phyloP scores from a whole-genome alignment of 53 echinoderm and acorn worm genomes.

The Pentamera pediparva region DNA sequence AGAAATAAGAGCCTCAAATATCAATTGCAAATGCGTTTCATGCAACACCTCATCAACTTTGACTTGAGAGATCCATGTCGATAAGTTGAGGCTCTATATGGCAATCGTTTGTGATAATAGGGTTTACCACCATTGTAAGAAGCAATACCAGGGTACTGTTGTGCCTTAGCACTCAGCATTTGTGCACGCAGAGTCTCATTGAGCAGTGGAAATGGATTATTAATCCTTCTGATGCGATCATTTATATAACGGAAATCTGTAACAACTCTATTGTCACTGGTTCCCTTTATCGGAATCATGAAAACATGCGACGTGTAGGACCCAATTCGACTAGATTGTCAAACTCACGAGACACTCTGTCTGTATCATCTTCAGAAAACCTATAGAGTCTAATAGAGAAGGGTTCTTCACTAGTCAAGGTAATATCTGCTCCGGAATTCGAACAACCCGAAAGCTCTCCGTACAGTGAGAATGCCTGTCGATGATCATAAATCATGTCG shows the following conservation, averaged over 20 bases:
- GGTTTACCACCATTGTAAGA: background rate
- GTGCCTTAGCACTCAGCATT: slow-evolving; percentile 29
- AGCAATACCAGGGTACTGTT: too few species aligned
- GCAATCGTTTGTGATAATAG: background rate
- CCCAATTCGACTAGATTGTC: slow-evolving; percentile 35
- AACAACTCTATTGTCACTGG: slow-evolving; percentile 36
- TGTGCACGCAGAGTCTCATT: too few species aligned
- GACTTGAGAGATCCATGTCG: too few species aligned
- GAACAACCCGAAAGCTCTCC: slow-evolving; percentile 32
- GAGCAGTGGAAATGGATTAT: too few species aligned
- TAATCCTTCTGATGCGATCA: slow-evolving; percentile 10
- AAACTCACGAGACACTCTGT: slow-evolving; percentile 1
- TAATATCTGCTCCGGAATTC: too few species aligned
- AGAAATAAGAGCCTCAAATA: too few species aligned
- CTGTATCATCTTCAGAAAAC: too few species aligned
- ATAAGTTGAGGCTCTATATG: background rate
- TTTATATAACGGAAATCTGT: slow-evolving; percentile 46
- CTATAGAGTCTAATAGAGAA: too few species aligned
- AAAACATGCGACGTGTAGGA: slow-evolving; percentile 40
- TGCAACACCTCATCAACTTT: too few species aligned
- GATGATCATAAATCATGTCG: background rate
- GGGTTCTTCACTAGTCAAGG: too few species aligned
- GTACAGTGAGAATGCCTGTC: slow-evolving; percentile 33
- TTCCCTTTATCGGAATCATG: slow-evolving; percentile 30
- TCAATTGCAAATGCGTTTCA: too few species aligned